These are phyloP conservation scores for Heterodera filipjevi DNA, from an alignment of 2,888 invertebrate species.

Conservation along the genomic window DNA sequence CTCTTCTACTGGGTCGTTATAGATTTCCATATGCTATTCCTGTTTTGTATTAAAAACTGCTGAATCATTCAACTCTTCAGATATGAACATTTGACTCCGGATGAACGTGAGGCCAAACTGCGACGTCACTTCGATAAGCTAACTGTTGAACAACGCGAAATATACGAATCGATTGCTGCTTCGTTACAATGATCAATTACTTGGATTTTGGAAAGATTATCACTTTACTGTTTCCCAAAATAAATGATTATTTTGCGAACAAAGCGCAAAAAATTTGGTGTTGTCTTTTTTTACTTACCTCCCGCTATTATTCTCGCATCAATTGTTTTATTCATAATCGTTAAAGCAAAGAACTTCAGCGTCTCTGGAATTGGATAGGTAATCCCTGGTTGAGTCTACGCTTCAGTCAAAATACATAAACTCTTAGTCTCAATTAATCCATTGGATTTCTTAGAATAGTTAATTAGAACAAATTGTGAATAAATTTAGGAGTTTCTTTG, in stretches of 20 bases:
- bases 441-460: not conserved
- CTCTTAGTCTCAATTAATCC: not conserved
- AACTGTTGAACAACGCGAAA: constrained; percentile 20
- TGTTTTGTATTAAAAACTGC: not conserved
- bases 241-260: not conserved
- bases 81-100: constrained; percentile 23
- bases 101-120: constrained; percentile 31
- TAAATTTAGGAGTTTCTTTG: not conserved
- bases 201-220: not conserved
- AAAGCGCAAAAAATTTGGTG: not conserved
- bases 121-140: constrained; percentile 32
- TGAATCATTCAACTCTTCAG: constrained; percentile 1
- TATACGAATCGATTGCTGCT: constrained; percentile 28
- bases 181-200: not conserved
- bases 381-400: too few species aligned
- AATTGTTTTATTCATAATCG: too few species aligned
- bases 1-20: too few species aligned
- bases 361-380: too few species aligned
- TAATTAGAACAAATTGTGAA: not conserved
- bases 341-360: too few species aligned
- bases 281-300: not conserved
- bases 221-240: not conserved
- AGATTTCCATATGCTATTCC: too few species aligned
- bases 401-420: too few species aligned
- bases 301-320: not conserved